Evolutionary conservation across 2,113 vertebrate species (phyloP), one percentile per base, ranked within the genome.

Genomic region (Varanus komodoensis): DNA sequence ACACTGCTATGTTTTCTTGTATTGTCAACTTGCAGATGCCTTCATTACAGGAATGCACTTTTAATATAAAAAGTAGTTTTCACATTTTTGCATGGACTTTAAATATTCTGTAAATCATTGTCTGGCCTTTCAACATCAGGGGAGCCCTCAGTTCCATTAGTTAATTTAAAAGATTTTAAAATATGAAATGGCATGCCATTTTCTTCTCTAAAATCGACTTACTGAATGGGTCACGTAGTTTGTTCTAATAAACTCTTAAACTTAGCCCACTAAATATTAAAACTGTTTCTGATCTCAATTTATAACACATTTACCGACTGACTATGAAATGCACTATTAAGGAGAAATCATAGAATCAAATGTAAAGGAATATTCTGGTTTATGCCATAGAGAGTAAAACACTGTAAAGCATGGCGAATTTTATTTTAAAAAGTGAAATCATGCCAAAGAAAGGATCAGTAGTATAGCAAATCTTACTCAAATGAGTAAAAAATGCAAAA

Each of bases 11-110:
- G 94, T 97, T 96, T 97, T 98, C 96, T 96, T 97, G 89, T 97
- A 97, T 98, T 99, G 98, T 99, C 99, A 99, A 99, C 98, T 99
- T 99, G 99, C 99, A 99, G 98, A 98, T 98, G 98, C 98, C 3
- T 97, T 97, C 87, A 90, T 97, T 96, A 90, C 97, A 98, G 97
- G 96, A 97, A 98, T 96, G 95, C 93, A 94, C 93, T 97, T 97
- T 97, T 97, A 97, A 96, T 97, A 95, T 96, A 96, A 96, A 92
- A 94, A 93, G 96, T 92, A 97, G 91, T 98, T 96, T 97, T 97
- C 96, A 98, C 91, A 74, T 96, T 93, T 85, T 97, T 98, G 96
- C 97, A 98, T 98, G 97, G 95, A 94, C 96, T 95, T 94, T 93
- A 96, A 97, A 93, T 95, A 97, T 96, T 97, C 95, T 97, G 92